Percentiles rank a stretch among this genome's conserved stretches.
Evolutionary conservation across 2,797 vertebrate species (phyloP).

Genomic region (Pachyuromys duprasi): DNA sequence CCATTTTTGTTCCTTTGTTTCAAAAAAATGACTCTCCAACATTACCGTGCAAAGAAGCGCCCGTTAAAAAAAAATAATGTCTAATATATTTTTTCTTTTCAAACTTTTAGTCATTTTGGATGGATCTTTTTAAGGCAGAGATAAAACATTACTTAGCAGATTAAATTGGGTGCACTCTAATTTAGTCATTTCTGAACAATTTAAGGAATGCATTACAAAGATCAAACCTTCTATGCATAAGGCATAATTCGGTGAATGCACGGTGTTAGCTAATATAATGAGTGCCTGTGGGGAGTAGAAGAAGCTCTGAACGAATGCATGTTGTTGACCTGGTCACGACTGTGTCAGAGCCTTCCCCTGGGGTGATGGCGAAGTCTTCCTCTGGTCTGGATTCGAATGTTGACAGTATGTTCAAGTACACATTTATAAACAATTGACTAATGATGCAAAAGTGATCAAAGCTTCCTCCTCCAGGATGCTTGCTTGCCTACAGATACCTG

Average conservation of each 20-base stretch:
- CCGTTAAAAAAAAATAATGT: conserved; percentile 24
- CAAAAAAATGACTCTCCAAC: conserved; percentile 9
- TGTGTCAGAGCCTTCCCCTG: neutral
- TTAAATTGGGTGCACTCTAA: neutral
- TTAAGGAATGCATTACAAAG: neutral
- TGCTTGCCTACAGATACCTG: too few species aligned
- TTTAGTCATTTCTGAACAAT: neutral
- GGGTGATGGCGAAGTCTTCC: neutral
- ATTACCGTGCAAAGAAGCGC: conserved; percentile 10
- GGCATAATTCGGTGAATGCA: neutral
- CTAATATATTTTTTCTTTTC: neutral
- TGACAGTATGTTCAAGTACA: neutral
- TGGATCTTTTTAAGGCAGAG: neutral
- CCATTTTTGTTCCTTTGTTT: conserved; percentile 34
- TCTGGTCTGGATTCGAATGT: neutral
- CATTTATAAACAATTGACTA: neutral
- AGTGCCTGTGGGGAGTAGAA: neutral
- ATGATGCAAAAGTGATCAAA: neutral
- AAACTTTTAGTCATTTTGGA: neutral
- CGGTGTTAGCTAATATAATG: neutral
- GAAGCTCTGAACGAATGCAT: too few species aligned
- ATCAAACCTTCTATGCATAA: neutral
- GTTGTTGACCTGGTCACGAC: too few species aligned
- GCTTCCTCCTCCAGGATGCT: too few species aligned
- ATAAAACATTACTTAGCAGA: neutral